phyloP scores from a whole-genome alignment of 1,140 invertebrate species.

The Drosophila erecta region DNA sequence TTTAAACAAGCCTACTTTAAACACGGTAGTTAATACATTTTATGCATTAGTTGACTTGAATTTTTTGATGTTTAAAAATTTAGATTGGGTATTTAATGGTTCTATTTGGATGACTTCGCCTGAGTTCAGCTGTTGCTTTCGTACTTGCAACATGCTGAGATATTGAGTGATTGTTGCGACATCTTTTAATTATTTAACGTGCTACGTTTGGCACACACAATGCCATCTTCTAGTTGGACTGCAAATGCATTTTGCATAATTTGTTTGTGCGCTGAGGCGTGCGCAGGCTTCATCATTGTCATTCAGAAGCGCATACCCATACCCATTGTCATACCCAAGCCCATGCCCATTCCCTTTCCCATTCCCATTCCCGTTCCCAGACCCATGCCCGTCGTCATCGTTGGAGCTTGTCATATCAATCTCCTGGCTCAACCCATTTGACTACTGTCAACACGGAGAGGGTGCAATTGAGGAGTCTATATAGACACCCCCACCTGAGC shows the following conservation, averaged over 20 bases:
- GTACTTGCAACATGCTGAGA: not conserved
- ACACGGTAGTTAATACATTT: not conserved
- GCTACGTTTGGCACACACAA: conserved; percentile 46
- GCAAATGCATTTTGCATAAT: conserved; percentile 79
- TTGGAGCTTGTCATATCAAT: conserved; percentile 43
- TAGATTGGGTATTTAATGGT: not conserved
- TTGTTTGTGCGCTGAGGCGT: conserved; percentile 73
- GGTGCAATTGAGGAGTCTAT: conserved; percentile 16
- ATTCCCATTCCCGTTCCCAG: not conserved
- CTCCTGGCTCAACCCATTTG: conserved; percentile 45
- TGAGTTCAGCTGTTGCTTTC: not conserved
- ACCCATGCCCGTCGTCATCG: conserved; percentile 4
- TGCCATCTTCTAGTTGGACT: conserved; percentile 33
- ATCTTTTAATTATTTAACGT: conserved; percentile 77
- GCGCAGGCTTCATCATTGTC: conserved; percentile 36
- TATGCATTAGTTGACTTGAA: not conserved
- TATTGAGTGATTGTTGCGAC: conserved; percentile 38
- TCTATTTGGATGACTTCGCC: not conserved
- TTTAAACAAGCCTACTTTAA: too few species aligned
- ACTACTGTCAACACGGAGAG: conserved; percentile 34
- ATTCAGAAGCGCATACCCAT: conserved; percentile 1
- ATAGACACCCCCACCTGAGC: conserved; percentile 1
- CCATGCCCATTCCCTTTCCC: too few species aligned
- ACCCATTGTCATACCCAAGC: not conserved
- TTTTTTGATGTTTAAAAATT: too few species aligned